phyloP scores from a whole-genome alignment of 2,888 invertebrate species.

The Ganaspis brasiliensis region DNA sequence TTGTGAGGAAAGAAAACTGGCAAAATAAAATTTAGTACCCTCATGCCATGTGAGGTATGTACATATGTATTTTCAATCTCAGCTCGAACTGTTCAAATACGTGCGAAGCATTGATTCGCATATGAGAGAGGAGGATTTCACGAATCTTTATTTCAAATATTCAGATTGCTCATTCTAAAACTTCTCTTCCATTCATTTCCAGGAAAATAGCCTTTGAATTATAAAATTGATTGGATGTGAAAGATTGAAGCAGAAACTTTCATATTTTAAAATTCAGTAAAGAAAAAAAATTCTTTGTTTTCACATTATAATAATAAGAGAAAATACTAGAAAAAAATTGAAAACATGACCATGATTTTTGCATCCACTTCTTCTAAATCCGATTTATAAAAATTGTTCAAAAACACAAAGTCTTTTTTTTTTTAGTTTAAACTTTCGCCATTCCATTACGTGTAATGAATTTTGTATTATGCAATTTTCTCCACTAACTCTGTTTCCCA shows the following conservation, averaged over 20 bases:
- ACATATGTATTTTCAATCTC: conserved; percentile 42
- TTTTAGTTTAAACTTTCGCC: conserved; percentile 38
- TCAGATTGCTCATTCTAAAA: conserved; percentile 17
- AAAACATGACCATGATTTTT: too few species aligned
- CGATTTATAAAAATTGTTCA: too few species aligned
- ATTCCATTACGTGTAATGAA: conserved; percentile 67
- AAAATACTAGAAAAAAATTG: too few species aligned
- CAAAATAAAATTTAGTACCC: neutral
- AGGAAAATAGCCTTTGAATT: neutral
- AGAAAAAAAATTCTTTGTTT: neutral
- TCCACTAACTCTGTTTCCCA: neutral
- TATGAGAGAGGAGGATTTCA: conserved; percentile 27
- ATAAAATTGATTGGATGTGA: neutral
- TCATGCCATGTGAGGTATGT: conserved; percentile 11
- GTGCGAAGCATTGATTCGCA: conserved; percentile 26
- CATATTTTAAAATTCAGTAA: neutral
- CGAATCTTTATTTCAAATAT: conserved; percentile 26
- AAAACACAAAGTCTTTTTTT: too few species aligned
- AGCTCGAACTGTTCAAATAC: conserved; percentile 19
- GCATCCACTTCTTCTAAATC: too few species aligned
- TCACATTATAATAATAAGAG: too few species aligned
- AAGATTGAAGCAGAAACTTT: neutral
- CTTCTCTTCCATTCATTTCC: neutral
- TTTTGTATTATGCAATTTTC: conserved; percentile 71
- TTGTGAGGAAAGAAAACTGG: conserved; percentile 39